phyloP scores from a whole-genome alignment of 2,888 invertebrate genomes.

The Teinopalpus imperialis region DNA sequence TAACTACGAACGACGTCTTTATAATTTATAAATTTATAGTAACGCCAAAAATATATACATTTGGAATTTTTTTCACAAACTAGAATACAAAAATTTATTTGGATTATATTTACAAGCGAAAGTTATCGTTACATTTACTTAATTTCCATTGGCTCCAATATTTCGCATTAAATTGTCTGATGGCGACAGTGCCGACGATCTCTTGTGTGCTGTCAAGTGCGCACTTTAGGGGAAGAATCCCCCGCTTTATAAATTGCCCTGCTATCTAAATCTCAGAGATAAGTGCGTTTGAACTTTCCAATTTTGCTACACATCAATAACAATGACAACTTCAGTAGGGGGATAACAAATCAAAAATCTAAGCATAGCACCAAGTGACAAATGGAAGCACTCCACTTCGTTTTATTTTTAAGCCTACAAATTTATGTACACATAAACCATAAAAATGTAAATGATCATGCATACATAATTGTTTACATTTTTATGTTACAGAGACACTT shows the following conservation, averaged over 20 bases:
- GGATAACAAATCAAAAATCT: constrained; percentile 76
- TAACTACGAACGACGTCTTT: too few species aligned
- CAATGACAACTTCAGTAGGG: constrained; percentile 60
- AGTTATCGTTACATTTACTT: not conserved
- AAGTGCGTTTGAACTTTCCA: constrained; percentile 79
- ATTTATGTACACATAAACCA: too few species aligned
- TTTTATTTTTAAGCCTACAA: constrained; percentile 13
- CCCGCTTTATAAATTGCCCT: constrained; percentile 77
- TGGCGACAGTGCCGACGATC: constrained; percentile 29
- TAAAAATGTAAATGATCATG: too few species aligned
- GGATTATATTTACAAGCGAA: too few species aligned
- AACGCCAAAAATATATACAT: too few species aligned
- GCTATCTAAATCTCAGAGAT: constrained; percentile 80
- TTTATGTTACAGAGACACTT: too few species aligned
- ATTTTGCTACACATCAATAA: constrained; percentile 81
- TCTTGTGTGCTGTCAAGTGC: constrained; percentile 54
- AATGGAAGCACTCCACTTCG: constrained; percentile 43
- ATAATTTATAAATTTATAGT: too few species aligned
- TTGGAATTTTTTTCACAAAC: too few species aligned
- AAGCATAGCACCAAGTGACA: constrained; percentile 41
- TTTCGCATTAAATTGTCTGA: constrained; percentile 25
- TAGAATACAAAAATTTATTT: too few species aligned
- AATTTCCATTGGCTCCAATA: constrained; percentile 21
- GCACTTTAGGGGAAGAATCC: constrained; percentile 68
- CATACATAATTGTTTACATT: too few species aligned